Evolutionary conservation across 2,888 invertebrate species (phyloP).

Genomic region (Tupiocoris notatus): DNA sequence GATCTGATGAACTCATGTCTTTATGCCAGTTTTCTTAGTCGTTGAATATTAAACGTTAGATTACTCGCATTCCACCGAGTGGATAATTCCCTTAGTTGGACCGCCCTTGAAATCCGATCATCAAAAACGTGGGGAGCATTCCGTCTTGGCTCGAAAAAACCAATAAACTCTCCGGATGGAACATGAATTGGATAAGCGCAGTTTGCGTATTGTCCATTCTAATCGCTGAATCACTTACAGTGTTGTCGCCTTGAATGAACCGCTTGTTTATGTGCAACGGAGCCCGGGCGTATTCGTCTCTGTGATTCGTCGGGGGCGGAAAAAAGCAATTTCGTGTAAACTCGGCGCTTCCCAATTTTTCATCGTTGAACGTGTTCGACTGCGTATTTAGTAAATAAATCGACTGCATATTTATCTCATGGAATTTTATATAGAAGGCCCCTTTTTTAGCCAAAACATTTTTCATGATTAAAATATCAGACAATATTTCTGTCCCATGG

Average conservation of each 20-base stretch:
- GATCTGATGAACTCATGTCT: too few relatives aligned
- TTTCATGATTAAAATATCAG: not conserved
- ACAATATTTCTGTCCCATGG: too few relatives aligned
- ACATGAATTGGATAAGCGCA: not conserved
- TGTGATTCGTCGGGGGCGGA: not conserved
- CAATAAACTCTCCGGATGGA: not conserved
- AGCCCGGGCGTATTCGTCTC: not conserved
- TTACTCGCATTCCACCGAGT: too few relatives aligned
- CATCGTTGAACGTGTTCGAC: not conserved
- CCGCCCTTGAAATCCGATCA: not conserved
- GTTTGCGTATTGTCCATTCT: not conserved
- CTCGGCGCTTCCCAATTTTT: not conserved
- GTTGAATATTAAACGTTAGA: too few relatives aligned
- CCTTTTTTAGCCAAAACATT: not conserved
- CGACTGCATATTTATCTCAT: not conserved
- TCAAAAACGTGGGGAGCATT: not conserved
- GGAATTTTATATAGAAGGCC: not conserved
- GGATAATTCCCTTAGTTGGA: not conserved
- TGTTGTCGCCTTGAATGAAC: not conserved
- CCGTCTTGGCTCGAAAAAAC: not conserved
- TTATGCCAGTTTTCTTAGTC: too few relatives aligned
- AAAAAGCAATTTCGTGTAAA: not conserved
- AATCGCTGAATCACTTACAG: not conserved
- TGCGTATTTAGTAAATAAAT: not conserved
- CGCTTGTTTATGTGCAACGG: not conserved